Percentiles rank a stretch among this genome's conserved stretches.
phyloP scores from a whole-genome alignment of 2,797 vertebrate genomes.

The Acipenser ruthenus region DNA sequence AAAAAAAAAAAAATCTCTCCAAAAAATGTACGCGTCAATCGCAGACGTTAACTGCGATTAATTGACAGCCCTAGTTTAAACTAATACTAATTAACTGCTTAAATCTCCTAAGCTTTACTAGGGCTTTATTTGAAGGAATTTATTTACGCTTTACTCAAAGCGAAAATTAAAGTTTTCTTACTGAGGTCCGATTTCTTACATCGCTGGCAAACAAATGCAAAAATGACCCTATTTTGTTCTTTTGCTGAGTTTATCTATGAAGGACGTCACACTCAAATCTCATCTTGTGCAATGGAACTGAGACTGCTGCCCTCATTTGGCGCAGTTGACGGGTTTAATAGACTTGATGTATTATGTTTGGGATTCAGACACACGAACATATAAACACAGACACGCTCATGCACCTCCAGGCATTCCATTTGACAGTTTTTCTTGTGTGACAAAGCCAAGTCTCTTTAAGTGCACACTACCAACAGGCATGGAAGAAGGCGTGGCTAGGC shows the following conservation, averaged over 20 bases:
- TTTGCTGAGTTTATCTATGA: constrained; percentile 4
- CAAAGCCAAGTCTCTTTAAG: constrained; percentile 8
- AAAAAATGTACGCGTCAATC: too few species aligned
- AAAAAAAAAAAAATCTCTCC: too few species aligned
- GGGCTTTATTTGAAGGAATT: too few species aligned
- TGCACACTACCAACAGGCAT: not conserved
- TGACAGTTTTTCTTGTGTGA: constrained; percentile 23
- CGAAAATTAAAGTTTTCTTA: too few species aligned
- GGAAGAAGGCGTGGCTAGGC: constrained; percentile 1
- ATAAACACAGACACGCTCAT: not conserved
- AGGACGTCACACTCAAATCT: constrained; percentile 9
- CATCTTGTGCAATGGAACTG: not conserved
- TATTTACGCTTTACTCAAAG: too few species aligned
- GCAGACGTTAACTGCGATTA: too few species aligned
- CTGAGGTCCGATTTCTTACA: too few species aligned
- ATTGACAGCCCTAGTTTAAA: too few species aligned
- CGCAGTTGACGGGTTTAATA: constrained; percentile 1
- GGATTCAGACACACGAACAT: not conserved
- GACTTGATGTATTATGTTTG: not conserved
- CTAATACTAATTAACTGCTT: too few species aligned
- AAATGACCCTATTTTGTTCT: constrained; percentile 6
- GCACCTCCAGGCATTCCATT: constrained; percentile 12
- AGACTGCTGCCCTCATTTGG: constrained; percentile 7
- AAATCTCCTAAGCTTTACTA: too few species aligned
- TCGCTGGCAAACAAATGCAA: not conserved